Conservation (phyloP, 2,888 invertebrate genomes). For the Cephus sareptanus region DNA sequence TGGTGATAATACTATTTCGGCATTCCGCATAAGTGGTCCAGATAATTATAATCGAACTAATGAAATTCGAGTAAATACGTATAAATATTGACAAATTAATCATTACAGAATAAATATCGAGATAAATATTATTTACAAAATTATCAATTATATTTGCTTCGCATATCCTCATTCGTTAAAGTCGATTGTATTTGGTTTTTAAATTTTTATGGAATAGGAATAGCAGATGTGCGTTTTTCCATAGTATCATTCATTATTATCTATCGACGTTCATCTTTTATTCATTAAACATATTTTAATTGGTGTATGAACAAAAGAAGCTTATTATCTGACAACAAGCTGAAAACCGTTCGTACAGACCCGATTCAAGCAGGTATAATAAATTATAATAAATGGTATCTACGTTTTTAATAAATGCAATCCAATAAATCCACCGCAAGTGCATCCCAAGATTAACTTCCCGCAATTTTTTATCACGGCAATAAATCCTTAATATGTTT, state of each 20-base stretch:
- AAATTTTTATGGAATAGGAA: not conserved
- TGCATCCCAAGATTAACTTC: not conserved
- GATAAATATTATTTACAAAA: constrained; percentile 52
- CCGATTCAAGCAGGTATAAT: not conserved
- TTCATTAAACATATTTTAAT: not conserved
- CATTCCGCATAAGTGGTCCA: constrained; percentile 24
- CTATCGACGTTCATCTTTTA: not conserved
- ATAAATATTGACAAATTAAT: constrained; percentile 40
- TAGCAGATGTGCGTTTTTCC: not conserved
- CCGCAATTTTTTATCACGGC: not conserved
- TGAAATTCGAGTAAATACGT: constrained; percentile 25
- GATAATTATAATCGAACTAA: constrained; percentile 22
- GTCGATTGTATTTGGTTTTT: not conserved
- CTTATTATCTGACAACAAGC: not conserved
- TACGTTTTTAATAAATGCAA: not conserved
- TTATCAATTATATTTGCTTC: constrained; percentile 13
- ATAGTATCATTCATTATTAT: not conserved
- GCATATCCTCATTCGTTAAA: not conserved
- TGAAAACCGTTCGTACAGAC: not conserved
- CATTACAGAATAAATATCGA: constrained; percentile 51
- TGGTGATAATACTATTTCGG: constrained; percentile 50
- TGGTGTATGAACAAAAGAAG: not conserved
- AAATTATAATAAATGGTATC: not conserved
- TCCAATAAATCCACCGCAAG: not conserved
- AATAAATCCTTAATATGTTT: not conserved